Conservation (phyloP, 2,113 vertebrate species). For the Calidris pugnax region DNA sequence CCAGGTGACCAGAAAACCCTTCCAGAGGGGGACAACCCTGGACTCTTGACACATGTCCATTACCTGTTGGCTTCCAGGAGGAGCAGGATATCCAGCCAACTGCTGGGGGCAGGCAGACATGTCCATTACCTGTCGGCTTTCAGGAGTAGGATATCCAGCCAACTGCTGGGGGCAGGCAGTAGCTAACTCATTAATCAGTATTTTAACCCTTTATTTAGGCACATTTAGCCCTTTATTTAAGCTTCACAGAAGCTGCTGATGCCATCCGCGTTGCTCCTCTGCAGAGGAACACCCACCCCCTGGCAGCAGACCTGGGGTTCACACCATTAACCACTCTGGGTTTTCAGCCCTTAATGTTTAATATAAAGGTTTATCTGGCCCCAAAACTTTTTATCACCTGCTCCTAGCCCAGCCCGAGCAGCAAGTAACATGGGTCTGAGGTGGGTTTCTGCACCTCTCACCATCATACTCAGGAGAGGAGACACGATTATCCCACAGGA, state of each 20-base stretch:
- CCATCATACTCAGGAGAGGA: fast-evolving
- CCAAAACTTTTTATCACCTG: fast-evolving
- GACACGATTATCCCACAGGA: fast-evolving
- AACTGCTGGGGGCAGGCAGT: neutral
- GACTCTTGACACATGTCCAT: no score
- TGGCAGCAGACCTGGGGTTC: fast-evolving
- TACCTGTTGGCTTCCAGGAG: no score
- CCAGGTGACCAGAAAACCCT: neutral
- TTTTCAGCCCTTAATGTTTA: fast-evolving
- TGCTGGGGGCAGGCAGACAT: no score
- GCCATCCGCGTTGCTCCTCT: no score
- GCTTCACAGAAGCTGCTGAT: neutral
- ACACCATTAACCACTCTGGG: fast-evolving
- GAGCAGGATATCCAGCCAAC: no score
- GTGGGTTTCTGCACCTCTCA: no score
- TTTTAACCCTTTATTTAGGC: neutral
- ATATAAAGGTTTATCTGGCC: fast-evolving
- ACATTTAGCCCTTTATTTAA: no score
- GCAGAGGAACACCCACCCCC: no score
- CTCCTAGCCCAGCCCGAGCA: fast-evolving
- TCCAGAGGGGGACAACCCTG: neutral
- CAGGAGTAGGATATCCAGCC: no score
- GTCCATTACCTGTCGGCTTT: fast-evolving
- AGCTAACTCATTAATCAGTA: no score
- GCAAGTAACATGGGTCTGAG: fast-evolving